Conservation (phyloP, 1,140 invertebrate genomes). For the Leptinotarsa lineolata region DNA sequence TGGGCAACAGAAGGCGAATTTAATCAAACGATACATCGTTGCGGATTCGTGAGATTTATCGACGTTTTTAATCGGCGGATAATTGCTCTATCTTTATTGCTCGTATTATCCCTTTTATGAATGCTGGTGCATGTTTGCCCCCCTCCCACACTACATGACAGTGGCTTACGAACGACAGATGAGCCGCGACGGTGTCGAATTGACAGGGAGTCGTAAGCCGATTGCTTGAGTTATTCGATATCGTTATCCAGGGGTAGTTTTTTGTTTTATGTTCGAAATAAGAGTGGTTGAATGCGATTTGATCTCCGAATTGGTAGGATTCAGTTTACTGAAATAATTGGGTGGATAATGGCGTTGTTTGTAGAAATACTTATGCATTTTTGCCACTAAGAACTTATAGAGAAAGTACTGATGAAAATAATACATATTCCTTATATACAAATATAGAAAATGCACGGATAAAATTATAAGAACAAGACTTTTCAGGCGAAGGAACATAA, state of each 20-base stretch:
- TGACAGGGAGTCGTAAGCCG: conserved; percentile 4
- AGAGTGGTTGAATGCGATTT: too few relatives aligned
- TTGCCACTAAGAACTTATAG: too few relatives aligned
- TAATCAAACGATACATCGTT: conserved; percentile 1
- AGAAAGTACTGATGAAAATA: too few relatives aligned
- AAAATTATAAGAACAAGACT: too few relatives aligned
- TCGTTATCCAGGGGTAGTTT: background rate
- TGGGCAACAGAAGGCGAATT: conserved; percentile 8
- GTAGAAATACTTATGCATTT: too few relatives aligned
- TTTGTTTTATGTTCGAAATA: background rate
- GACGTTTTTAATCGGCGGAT: conserved; percentile 11
- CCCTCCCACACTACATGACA: background rate
- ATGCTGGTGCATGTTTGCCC: background rate
- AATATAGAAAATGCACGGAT: too few relatives aligned
- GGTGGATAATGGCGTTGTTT: too few relatives aligned
- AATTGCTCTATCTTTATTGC: background rate
- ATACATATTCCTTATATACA: too few relatives aligned
- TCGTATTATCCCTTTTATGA: background rate
- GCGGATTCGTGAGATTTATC: background rate
- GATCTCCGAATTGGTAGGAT: too few relatives aligned
- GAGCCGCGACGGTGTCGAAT: background rate
- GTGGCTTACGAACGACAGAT: background rate
- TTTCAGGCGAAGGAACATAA: too few relatives aligned
- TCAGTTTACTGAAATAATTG: too few relatives aligned
- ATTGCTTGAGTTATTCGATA: background rate